Percentiles rank a stretch among this genome's conserved stretches.
phyloP scores from a whole-genome alignment of 2,113 vertebrate genomes.

The Corydoras maculifer region DNA sequence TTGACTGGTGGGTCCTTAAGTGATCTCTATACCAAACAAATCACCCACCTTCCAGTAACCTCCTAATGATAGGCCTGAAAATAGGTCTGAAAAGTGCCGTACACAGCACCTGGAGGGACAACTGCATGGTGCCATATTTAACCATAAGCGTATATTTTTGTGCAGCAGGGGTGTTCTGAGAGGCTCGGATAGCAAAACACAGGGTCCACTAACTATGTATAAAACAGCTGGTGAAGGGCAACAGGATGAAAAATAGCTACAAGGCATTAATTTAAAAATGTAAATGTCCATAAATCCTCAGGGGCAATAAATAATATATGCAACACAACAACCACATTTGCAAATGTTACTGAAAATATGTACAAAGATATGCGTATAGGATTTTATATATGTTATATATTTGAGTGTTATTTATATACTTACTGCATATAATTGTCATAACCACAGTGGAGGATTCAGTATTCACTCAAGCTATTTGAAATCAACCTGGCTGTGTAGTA shows the following conservation, averaged over 20 bases:
- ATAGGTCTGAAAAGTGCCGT: constrained; percentile 17
- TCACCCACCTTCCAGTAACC: constrained; percentile 8
- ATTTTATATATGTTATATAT: no score
- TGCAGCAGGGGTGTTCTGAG: not conserved
- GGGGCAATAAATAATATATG: not conserved
- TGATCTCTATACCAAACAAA: constrained; percentile 42
- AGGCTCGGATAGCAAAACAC: not conserved
- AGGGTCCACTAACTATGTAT: not conserved
- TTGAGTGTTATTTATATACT: no score
- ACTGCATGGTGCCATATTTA: constrained; percentile 15
- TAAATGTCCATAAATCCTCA: not conserved
- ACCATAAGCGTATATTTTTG: not conserved
- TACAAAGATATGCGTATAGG: not conserved
- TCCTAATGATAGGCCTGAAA: constrained; percentile 27
- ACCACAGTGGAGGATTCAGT: no score
- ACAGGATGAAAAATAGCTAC: not conserved
- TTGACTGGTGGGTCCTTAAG: constrained; percentile 43
- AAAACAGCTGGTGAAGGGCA: not conserved
- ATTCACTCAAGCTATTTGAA: no score
- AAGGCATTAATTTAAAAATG: not conserved
- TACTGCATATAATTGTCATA: no score
- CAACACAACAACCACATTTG: not conserved
- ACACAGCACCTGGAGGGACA: not conserved
- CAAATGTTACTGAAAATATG: no score
- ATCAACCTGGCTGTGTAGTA: no score